A percentile compares a stretch with the other conserved stretches of the same genome.
These are phyloP conservation scores for Aspidiotus destructor DNA, from an alignment of 2,888 invertebrate species.

Conservation along the genomic window DNA sequence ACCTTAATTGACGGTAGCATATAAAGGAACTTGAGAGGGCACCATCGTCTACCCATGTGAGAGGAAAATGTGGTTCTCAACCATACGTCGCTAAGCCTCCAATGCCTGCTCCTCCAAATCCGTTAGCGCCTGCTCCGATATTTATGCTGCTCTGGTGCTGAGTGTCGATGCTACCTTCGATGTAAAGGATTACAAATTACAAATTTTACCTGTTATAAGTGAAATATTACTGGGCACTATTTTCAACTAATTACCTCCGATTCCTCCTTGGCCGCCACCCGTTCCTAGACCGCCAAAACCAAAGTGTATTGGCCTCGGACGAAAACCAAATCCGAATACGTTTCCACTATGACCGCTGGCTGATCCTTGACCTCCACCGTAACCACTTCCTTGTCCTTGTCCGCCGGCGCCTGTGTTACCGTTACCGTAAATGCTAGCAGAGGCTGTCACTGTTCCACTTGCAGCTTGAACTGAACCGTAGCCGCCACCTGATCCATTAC, in stretches of 20 bases:
- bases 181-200: neutral
- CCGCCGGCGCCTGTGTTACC: neutral
- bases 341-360: neutral
- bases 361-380: neutral
- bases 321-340: neutral
- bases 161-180: too few relatives aligned
- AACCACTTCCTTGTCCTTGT: neutral
- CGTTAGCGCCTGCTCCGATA: too few relatives aligned
- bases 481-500: neutral
- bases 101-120: neutral
- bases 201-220: neutral
- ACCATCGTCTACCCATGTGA: too few relatives aligned
- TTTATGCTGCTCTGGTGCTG: too few relatives aligned
- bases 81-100: neutral
- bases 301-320: neutral
- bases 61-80: constrained; percentile 2
- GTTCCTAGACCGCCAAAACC: neutral
- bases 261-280: neutral
- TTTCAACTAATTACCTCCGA: neutral
- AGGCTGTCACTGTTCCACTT: neutral
- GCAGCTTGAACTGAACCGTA: neutral
- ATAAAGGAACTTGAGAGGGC: too few relatives aligned
- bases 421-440: neutral
- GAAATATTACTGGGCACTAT: neutral
- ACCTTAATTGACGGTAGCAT: too few relatives aligned